phyloP scores from a whole-genome alignment of 2,113 vertebrate genomes.

The Furnarius figulus region DNA sequence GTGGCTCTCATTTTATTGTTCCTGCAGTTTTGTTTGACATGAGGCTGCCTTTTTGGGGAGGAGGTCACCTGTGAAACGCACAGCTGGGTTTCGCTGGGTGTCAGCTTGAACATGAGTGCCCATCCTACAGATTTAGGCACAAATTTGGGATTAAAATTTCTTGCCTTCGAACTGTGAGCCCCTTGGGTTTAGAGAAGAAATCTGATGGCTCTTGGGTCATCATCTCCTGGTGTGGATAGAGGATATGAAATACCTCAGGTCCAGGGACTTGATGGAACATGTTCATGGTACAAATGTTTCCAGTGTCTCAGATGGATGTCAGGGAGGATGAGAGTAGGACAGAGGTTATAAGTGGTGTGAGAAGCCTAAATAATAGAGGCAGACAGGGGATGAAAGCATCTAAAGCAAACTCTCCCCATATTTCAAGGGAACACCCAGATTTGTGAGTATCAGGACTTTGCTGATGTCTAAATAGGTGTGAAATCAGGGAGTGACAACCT shows the following conservation, averaged over 20 bases:
- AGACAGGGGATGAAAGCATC: not conserved
- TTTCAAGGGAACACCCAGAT: not conserved
- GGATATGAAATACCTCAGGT: not conserved
- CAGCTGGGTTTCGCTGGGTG: not conserved
- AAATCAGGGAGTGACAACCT: not conserved
- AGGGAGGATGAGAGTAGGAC: not conserved
- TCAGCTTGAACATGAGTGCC: not conserved
- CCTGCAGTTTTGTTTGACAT: not conserved
- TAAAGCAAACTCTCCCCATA: not conserved
- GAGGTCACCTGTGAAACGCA: not conserved
- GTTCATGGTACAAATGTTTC: not conserved
- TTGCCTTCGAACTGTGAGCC: not conserved
- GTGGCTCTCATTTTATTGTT: not conserved
- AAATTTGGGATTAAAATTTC: not conserved
- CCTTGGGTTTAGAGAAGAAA: not conserved
- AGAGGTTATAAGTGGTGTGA: not conserved
- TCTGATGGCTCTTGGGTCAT: not conserved
- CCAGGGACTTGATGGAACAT: not conserved
- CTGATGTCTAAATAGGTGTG: not conserved
- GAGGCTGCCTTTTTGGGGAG: not conserved
- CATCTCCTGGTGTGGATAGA: not conserved
- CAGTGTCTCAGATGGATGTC: not conserved
- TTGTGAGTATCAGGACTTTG: not conserved
- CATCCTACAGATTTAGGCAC: not conserved
- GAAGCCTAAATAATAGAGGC: not conserved